A percentile compares a stretch with the other conserved stretches of the same genome.
Evolutionary conservation across 2,797 vertebrate genomes (phyloP).

Genomic region (Gymnopithys bicolor): DNA sequence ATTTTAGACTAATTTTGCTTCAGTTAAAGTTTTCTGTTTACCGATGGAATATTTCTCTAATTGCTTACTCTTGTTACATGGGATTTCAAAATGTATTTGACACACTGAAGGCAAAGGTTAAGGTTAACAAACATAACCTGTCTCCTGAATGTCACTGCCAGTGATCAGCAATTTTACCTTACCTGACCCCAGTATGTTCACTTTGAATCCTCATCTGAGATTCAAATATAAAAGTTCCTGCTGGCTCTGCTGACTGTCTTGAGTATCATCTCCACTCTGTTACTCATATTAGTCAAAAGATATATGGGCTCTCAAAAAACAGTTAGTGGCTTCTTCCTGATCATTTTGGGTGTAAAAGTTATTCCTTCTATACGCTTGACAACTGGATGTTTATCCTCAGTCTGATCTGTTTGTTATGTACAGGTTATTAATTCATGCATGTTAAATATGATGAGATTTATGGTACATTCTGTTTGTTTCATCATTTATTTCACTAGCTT

Average conservation of each 20-base stretch:
- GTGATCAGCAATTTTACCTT: background rate
- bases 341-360: background rate
- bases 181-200: background rate
- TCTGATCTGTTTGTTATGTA: background rate
- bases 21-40: conserved; percentile 36
- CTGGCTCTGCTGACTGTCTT: background rate
- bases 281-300: background rate
- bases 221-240: background rate
- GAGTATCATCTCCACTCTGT: background rate
- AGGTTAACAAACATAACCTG: conserved; percentile 31
- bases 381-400: background rate
- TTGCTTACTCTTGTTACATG: background rate
- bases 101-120: conserved; percentile 35
- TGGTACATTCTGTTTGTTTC: background rate
- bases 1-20: conserved; percentile 22
- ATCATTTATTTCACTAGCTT: background rate
- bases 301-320: background rate
- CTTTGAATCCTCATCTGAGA: conserved; percentile 11
- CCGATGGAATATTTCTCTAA: conserved; percentile 9
- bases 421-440: background rate
- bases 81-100: conserved; percentile 44
- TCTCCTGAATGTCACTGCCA: conserved; percentile 38
- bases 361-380: background rate
- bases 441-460: background rate
- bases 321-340: background rate